Base-by-base conservation (phyloP, 2,113 vertebrate genomes). In the Trogon surrucura region DNA sequence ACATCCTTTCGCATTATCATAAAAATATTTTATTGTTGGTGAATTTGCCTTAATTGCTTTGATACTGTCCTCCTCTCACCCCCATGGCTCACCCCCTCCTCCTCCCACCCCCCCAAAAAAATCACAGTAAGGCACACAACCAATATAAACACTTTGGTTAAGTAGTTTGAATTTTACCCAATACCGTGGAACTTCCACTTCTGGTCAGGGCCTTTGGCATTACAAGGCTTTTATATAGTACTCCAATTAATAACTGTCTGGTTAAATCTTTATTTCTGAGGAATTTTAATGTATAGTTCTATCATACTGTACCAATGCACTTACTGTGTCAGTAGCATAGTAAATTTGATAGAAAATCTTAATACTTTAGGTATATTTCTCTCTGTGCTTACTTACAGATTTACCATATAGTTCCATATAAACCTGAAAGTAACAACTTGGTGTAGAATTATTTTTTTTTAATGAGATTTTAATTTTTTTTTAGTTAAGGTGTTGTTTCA, bases 1-100 rank as follows among this genome's bases (percentile, higher is more conserved):
- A 18, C 6, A 10, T 0, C 2, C 1, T 53, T 79, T 16, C 32
- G 1, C 79, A 2, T 44, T 64, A 14, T 21, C 9, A 23, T 22
- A 48, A 29, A n/a, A 34, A 23, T 29, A 29, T 44, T 36, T 58
- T 70, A 26, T 32, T 45, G 23, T 57, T 75, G 22, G 10, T 5
- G n/a, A 64, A 48, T 17, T 45, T 66, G 9, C 10, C 8, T 32
- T 2, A 64, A 75, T 66, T 53, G 4, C 54, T 56, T 53, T 30
- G 29, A 41, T 41, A 41, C 41, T 41, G 10, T 41, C 10, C 16
- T 3, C 2, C 13, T 22, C 4, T 3, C 9, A 6, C 18, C 10
- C 17, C 13, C 10, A 41, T 41, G 41, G 41, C 41, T 41, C 41
- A 9, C 27, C 29, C 25, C 26, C 50, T 25, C 10, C 16, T 3